Percentiles rank a stretch among this genome's conserved stretches.
Evolutionary conservation across 2,797 vertebrate species (phyloP).

Genomic region (Eulemur rubriventer): DNA sequence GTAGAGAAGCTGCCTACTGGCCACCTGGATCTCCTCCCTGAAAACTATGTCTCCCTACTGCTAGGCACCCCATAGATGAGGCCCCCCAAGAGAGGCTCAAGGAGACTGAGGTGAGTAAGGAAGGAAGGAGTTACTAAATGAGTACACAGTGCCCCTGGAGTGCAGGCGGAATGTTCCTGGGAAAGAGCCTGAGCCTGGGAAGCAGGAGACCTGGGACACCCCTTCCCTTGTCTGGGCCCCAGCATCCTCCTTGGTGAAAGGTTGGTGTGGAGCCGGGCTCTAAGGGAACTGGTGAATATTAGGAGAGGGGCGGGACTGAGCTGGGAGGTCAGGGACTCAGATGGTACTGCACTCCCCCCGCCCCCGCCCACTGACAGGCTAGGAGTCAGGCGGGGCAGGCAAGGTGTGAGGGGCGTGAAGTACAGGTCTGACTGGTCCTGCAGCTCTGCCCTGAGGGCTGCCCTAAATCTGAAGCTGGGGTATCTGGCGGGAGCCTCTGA

Average conservation of each 20-base stretch:
- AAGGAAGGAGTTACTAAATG: neutral
- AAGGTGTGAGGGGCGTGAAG: neutral
- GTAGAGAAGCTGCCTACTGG: neutral
- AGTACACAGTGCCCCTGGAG: neutral
- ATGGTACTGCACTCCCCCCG: neutral
- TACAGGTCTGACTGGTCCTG: slow-evolving; percentile 42
- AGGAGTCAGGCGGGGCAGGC: neutral
- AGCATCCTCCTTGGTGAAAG: neutral
- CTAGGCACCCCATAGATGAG: slow-evolving; percentile 14
- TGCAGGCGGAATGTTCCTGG: neutral
- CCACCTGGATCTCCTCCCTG: neutral
- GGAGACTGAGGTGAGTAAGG: slow-evolving; percentile 53
- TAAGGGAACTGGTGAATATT: neutral
- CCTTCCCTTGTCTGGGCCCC: neutral
- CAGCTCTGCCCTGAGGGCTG: slow-evolving; percentile 15
- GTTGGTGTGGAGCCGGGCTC: neutral
- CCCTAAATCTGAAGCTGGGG: neutral
- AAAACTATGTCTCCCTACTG: neutral
- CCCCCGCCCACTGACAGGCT: neutral
- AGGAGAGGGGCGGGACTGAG: neutral
- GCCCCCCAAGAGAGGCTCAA: neutral
- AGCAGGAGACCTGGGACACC: neutral
- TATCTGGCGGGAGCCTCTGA: neutral
- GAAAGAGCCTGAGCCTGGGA: neutral
- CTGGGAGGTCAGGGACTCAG: neutral